Percentiles rank a stretch among this genome's conserved stretches.
phyloP scores from a whole-genome alignment of 2,113 vertebrate genomes.

The Caloenas nicobarica region DNA sequence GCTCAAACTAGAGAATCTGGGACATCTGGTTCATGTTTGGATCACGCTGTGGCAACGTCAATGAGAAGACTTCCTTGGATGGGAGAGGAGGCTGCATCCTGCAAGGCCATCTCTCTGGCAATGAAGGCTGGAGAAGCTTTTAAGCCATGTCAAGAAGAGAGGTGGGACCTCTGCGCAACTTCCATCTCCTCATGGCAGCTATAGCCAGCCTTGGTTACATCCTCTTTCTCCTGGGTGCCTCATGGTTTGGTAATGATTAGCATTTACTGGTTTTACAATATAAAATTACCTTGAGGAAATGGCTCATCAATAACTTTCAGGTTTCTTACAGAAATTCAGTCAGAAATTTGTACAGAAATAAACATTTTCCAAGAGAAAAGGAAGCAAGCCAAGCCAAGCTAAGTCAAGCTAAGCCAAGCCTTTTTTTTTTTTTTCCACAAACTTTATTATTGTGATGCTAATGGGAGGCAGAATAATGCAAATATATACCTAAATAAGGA shows the following conservation, averaged over 20 bases:
- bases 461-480: background rate
- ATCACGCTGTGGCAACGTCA: background rate
- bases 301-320: background rate
- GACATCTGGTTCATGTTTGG: background rate
- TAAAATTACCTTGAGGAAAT: background rate
- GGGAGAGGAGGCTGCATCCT: background rate
- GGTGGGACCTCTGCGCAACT: background rate
- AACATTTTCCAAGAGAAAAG: conserved; percentile 18
- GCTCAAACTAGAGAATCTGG: background rate
- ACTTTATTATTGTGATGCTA: background rate
- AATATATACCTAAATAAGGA: background rate
- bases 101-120: background rate
- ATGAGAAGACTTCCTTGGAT: background rate
- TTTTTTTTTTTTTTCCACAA: background rate
- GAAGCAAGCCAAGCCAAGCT: background rate
- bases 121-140: background rate
- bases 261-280: background rate
- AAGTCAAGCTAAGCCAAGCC: background rate
- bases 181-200: background rate
- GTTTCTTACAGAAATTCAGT: background rate
- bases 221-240: background rate
- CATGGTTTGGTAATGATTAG: background rate
- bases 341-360: conserved; percentile 1
- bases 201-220: background rate
- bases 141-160: background rate